Base-by-base conservation (phyloP, 1,140 invertebrate species). In the Luehdorfia chinensis region DNA sequence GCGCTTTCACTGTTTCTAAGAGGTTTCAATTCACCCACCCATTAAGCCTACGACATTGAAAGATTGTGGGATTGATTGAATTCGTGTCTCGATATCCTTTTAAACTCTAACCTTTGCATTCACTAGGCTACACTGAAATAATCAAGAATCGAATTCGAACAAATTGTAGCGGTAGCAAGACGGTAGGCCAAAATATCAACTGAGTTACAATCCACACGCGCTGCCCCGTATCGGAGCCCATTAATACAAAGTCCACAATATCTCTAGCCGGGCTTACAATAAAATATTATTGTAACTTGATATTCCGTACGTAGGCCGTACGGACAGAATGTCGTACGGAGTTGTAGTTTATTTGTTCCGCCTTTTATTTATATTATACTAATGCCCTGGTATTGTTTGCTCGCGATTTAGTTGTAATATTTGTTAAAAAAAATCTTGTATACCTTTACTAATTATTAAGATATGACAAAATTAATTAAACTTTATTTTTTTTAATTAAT, bases 271-370 rank as follows among this genome's bases (percentile, higher is more conserved):
- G 15, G 34, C 34, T 7, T 16, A 16, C 34, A 11, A 8, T 37
- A 37, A 34, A 34, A 34, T 12, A 37, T 37, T 9, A 4, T 37
- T 12, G 39, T 43, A 43, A 43, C 25, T 25, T 7, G 39, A 43
- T 25, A 43, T n/a, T n/a, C 39, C 25, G 28, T 9, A 43, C 39
- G 39, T 43, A 43, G 25, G 39, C n/a, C 4, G 39, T 31, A 31
- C 5, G 18, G 1, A n/a, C n/a, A 16, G 25, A 15, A 18, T 7
- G 8, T 30, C 39, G 14, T n/a, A 30, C 2, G n/a, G 2, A 4
- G 2, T 11, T 31, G 12, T 31, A 11, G 28, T 43, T 28, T 28
- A 16, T 43, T 14, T 27, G 37, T 8, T 2, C 7, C 16, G 25
- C 12, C 2, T 18, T 6, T 43, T 43, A 5, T 16, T 43, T 43